A percentile compares a stretch with the other conserved stretches of the same genome.
These are phyloP conservation scores for Acinonyx jubatus DNA, from an alignment of 2,113 vertebrate species.

Conservation along the genomic window DNA sequence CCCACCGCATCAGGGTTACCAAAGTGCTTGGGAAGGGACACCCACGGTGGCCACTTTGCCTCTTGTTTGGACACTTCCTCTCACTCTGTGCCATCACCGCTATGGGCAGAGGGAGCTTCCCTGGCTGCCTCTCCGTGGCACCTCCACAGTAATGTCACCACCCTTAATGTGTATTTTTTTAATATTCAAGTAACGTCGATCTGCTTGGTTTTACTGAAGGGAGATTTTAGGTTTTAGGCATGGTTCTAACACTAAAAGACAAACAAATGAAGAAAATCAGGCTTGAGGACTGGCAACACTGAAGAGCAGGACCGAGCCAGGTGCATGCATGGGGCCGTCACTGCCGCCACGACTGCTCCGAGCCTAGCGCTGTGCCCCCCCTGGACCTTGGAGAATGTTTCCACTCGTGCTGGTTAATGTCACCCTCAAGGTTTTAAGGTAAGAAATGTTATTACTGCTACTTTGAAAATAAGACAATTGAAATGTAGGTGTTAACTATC, in stretches of 20 bases:
- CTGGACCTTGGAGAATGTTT: rapidly evolving
- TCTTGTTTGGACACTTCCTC: background rate
- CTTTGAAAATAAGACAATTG: background rate
- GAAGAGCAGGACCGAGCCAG: background rate
- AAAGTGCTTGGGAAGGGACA: too few relatives aligned
- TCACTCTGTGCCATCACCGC: background rate
- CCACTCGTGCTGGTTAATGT: background rate
- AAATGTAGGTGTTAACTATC: background rate
- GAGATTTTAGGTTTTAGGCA: background rate
- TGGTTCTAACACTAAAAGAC: background rate
- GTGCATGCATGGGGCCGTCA: background rate
- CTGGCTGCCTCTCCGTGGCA: too few relatives aligned
- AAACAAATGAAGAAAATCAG: background rate
- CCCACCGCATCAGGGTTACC: background rate
- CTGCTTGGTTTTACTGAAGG: background rate
- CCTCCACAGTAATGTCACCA: too few relatives aligned
- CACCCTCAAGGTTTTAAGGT: background rate
- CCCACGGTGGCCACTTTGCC: rapidly evolving
- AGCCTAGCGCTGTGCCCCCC: background rate
- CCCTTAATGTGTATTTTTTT: background rate
- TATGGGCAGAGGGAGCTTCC: rapidly evolving
- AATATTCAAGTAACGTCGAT: background rate
- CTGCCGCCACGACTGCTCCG: rapidly evolving
- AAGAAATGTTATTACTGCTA: background rate
- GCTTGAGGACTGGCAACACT: rapidly evolving